These are phyloP conservation scores for Sebastes diaconus DNA, from an alignment of 2,797 vertebrate species.

Conservation along the genomic window DNA sequence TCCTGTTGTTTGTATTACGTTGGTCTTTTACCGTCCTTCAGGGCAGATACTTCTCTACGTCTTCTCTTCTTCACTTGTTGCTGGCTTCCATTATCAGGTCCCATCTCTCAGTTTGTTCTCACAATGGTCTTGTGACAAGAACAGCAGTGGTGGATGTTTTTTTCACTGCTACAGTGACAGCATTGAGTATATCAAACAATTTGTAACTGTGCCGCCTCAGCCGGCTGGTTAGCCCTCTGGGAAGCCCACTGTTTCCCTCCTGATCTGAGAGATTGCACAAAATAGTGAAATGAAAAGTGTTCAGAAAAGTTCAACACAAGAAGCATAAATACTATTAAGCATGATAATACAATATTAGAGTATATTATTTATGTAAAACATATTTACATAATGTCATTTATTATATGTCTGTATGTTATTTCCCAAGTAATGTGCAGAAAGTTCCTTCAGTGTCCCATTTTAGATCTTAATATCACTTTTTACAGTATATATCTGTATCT, in stretches of 20 bases:
- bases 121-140: slow-evolving; percentile 4
- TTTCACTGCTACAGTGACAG: neutral
- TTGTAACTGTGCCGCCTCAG: neutral
- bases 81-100: neutral
- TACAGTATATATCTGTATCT: no score
- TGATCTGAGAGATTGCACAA: neutral
- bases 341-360: neutral
- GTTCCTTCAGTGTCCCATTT: neutral
- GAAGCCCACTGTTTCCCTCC: neutral
- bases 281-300: neutral
- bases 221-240: neutral
- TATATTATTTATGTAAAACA: neutral
- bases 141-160: neutral
- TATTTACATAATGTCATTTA: neutral
- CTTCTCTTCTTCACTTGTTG: neutral
- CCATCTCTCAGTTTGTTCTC: neutral
- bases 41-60: neutral
- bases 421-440: neutral
- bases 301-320: accelerated
- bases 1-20: neutral
- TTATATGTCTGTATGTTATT: neutral
- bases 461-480: no score
- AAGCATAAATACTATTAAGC: neutral
- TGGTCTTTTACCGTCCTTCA: neutral
- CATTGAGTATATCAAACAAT: neutral